Base-by-base conservation (phyloP, 2,888 invertebrate species). In the Eupithecia centaureata region DNA sequence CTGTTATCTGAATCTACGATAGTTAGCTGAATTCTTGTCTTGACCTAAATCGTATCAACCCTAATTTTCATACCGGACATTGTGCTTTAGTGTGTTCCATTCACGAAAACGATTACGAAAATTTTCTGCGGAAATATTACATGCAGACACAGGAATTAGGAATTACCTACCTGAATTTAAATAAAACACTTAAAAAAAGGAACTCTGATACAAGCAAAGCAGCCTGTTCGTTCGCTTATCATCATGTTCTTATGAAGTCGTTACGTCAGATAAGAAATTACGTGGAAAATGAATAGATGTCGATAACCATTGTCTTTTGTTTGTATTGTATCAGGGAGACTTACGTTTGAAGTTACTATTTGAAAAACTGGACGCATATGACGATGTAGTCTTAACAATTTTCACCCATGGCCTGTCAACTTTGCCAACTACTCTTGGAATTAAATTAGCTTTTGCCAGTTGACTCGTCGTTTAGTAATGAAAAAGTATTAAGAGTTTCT, bases 221-320 rank as follows among this genome's bases (percentile, higher is more conserved):
- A 28, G n/a, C 30, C 30, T 27, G 28, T 10, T 32, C 10, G 56
- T 56, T n/a, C 32, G 51, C 51, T 7, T 27, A 52, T 27, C 52
- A 15, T 27, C 7, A 27, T 57, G 32, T 57, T 57, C 57, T 57
- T 57, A 15, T 12, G 22, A 22, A 57, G 12, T 12, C 30, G 28
- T 27, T n/a, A 25, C 28, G 59, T 42, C 22, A 47, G 47, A 47
- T 47, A 22, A 64, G 35, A 51, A 52, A 42, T 38, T 60, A 54
- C 54, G 5, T 65, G 54, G 65, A 65, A 60, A 54, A 54, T 54
- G 42, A 61, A n/a, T 65, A 15, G 27, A 15, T 5, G 30, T 27
- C 10, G 7, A 22, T 60, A 56, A 63, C 28, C 56, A 63, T 35
- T 62, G 62, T 64, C 30, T 54, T 52, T 47, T 33, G 7, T 56